phyloP scores from a whole-genome alignment of 2,113 vertebrate genomes.

The Percina caprodes region DNA sequence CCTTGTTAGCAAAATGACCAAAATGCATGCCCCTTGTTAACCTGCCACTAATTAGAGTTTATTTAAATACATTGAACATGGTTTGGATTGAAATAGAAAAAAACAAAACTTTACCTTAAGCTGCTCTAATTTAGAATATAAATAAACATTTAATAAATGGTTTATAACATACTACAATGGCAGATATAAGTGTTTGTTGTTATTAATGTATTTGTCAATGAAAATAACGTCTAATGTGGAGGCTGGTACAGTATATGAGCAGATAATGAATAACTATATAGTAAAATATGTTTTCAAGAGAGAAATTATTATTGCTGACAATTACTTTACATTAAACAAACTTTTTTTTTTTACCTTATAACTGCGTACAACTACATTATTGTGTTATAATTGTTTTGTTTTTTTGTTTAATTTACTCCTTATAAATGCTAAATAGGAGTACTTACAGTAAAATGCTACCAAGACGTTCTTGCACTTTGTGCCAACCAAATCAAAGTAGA shows the following conservation, averaged over 20 bases:
- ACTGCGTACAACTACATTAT: neutral
- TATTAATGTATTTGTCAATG: no score
- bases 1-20: no score
- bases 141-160: neutral
- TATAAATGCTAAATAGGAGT: neutral
- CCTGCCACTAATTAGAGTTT: neutral
- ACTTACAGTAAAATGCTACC: neutral
- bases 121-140: no score
- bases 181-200: no score
- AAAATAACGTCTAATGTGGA: neutral
- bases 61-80: neutral
- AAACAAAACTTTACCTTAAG: no score
- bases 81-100: neutral
- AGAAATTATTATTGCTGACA: neutral
- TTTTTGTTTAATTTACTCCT: neutral
- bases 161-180: neutral
- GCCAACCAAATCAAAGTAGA: constrained; percentile 21
- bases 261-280: neutral
- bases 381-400: neutral
- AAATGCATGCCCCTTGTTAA: no score
- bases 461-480: neutral
- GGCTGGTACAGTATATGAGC: neutral
- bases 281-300: neutral
- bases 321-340: neutral
- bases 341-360: no score